Percentiles rank a stretch among this genome's conserved stretches.
These are phyloP conservation scores for Anguilla pacifica DNA, from an alignment of 2,797 vertebrate species.

Conservation along the genomic window DNA sequence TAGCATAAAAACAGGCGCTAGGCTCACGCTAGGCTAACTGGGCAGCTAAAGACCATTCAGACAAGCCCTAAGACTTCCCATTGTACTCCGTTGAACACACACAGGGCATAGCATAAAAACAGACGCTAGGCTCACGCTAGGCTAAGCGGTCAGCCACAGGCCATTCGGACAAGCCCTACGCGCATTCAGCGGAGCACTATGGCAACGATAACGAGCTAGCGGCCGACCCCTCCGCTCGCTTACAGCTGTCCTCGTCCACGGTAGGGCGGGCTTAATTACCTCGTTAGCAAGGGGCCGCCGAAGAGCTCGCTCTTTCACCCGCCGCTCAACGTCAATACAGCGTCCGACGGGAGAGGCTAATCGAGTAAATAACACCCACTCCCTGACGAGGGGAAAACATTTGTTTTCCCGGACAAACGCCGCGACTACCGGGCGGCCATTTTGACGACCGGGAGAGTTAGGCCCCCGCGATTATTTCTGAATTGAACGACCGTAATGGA, in stretches of 20 bases:
- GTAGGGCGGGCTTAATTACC: slow-evolving; percentile 45
- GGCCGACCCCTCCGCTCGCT: slow-evolving; percentile 4
- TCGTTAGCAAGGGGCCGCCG: slow-evolving; percentile 37
- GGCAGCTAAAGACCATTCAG: too few relatives aligned
- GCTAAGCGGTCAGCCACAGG: too few relatives aligned
- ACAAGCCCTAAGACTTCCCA: too few relatives aligned
- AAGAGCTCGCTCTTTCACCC: slow-evolving; percentile 31
- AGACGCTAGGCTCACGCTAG: too few relatives aligned
- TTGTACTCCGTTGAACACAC: too few relatives aligned
- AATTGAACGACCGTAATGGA: background rate
- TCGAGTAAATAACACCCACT: slow-evolving; percentile 18
- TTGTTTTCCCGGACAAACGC: slow-evolving; percentile 29
- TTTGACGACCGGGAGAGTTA: slow-evolving; percentile 8
- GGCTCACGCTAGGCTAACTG: too few relatives aligned
- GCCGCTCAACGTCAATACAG: slow-evolving; percentile 40
- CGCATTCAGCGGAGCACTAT: background rate
- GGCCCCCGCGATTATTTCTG: background rate
- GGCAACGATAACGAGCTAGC: slow-evolving; percentile 32
- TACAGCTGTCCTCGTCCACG: slow-evolving; percentile 33
- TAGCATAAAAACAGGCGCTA: too few relatives aligned
- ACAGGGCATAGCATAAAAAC: too few relatives aligned
- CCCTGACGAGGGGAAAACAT: slow-evolving; percentile 37
- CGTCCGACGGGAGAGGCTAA: slow-evolving; percentile 39
- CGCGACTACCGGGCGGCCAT: background rate
- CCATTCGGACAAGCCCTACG: background rate